Conservation (phyloP, 2,797 vertebrate genomes). For the Anas acuta region DNA sequence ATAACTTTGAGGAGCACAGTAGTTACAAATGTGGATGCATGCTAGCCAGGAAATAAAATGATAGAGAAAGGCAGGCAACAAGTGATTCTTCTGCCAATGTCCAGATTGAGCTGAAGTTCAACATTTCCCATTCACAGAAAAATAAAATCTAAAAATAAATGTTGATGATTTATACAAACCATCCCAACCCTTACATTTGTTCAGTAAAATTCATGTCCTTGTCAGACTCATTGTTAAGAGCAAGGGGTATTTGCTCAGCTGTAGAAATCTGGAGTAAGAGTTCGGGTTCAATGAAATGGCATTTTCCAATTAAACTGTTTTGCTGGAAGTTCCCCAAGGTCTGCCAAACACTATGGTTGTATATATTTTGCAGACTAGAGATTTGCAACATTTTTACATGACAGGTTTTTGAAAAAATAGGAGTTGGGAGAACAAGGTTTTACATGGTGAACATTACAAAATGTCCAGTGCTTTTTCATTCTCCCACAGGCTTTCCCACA, state of each 20-base stretch:
- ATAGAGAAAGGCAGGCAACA: neutral
- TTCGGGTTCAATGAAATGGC: neutral
- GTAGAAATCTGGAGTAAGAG: neutral
- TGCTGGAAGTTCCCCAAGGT: constrained; percentile 19
- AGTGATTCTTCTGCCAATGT: neutral
- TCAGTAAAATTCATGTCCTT: constrained; percentile 4
- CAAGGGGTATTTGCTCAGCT: constrained; percentile 30
- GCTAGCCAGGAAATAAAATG: neutral
- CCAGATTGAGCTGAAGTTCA: neutral
- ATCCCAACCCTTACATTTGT: neutral
- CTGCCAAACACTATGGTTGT: neutral
- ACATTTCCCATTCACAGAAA: neutral
- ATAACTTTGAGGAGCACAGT: neutral
- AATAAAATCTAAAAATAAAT: neutral
- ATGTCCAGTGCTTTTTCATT: neutral
- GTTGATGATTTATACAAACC: neutral
- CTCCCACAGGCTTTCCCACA: constrained; percentile 19
- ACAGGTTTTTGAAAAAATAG: neutral
- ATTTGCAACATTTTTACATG: constrained; percentile 13
- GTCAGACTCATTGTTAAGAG: neutral
- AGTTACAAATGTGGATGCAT: neutral
- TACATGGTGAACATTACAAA: constrained; percentile 36
- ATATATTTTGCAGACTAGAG: neutral
- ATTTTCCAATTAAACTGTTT: constrained; percentile 41
- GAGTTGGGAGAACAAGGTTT: neutral